Evolutionary conservation across 2,113 vertebrate species (phyloP), one percentile per base, ranked within the genome.

Genomic region (Anhinga rufa): DNA sequence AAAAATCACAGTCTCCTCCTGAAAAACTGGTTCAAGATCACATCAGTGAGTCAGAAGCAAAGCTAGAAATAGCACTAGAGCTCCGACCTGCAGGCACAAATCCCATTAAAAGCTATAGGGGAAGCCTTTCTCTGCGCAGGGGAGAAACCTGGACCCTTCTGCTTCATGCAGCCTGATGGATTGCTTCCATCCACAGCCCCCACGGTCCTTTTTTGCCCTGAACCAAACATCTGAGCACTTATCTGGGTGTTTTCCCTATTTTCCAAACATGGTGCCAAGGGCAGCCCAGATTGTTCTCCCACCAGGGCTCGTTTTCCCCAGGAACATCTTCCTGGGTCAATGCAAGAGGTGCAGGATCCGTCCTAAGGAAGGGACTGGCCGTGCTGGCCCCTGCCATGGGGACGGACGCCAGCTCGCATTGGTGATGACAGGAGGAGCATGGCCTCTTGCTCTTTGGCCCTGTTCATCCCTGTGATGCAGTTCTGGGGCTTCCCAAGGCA

Each of bases 1-100:
- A 62, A 19, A 31, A 5, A 65, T 51, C 82, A 64, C 90, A 93
- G 88, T 89, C 97, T 96, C 89, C 94, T 96, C 94, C 92, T 88
- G 89, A 88, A 93, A 97, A 97, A 95, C 91, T 95, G 95, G 92
- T 97, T 97, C 97, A 95, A 95, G 94, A 97, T 93, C 95, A 97
- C 92, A 95, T 95, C 94, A 90, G 84, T 93, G 95, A 97, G 95
- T 95, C 96, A 97, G 94, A 96, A 95, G 92, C 91, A 89, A 82
- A 89, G 96, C 96, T 95, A 89, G 92, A 96, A 97, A 97, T 96
- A 96, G 96, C 94, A 96, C 86, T 80, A 31, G 86, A 97, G 94
- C 95, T 97, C 95, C 94, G 78, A 96, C 94, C 97, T 97, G 95
- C 93, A 97, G 91, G 93, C 93, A 94, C 94, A 94, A 95, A 95